Conservation (phyloP, 2,797 vertebrate genomes). For the Dryobates pubescens region DNA sequence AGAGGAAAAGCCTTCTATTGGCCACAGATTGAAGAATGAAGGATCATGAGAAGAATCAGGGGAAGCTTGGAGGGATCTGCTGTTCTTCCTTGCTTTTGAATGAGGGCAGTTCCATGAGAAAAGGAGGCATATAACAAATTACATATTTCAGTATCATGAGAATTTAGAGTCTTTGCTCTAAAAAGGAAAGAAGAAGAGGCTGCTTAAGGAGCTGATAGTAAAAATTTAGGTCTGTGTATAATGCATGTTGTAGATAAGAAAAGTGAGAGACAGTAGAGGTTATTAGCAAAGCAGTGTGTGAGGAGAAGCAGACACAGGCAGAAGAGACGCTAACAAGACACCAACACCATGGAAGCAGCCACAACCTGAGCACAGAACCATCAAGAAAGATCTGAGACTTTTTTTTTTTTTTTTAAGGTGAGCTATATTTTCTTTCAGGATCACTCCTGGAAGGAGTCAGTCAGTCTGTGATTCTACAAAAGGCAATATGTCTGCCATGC, state of each 20-base stretch:
- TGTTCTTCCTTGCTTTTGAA: not conserved
- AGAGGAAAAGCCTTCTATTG: not conserved
- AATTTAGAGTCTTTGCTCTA: not conserved
- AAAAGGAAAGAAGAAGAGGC: not conserved
- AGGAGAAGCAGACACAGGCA: not conserved
- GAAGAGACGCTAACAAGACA: not conserved
- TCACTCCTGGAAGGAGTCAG: not conserved
- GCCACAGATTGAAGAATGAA: not conserved
- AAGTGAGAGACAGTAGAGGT: not conserved
- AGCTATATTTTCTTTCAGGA: not conserved
- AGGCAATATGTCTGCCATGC: not conserved
- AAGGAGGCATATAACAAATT: not conserved
- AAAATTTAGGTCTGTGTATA: not conserved
- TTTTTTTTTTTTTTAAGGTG: not conserved
- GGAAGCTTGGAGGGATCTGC: not conserved
- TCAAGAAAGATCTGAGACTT: not conserved
- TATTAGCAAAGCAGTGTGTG: not conserved
- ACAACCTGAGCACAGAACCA: not conserved
- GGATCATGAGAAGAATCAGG: not conserved
- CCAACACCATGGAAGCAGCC: fast-evolving
- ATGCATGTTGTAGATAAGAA: not conserved
- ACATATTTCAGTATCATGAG: not conserved
- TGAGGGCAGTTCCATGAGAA: not conserved
- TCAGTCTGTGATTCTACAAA: not conserved
- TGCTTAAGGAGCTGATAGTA: not conserved